Base-by-base conservation (phyloP, 2,888 invertebrate species). In the Apocheima hispidaria region DNA sequence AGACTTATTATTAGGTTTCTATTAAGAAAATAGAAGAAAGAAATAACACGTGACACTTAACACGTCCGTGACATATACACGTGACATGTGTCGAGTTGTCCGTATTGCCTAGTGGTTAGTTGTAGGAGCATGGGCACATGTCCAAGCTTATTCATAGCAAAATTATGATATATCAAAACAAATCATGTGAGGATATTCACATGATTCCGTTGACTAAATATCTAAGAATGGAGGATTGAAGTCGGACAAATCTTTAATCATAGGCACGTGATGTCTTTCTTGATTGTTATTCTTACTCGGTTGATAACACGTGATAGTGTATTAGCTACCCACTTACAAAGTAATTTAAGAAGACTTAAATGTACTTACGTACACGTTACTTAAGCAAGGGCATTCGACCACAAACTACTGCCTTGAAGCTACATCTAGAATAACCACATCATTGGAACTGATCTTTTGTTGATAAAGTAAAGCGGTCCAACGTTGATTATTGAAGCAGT, bases 101-200 rank as follows among this genome's bases (percentile, higher is more conserved):
- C 35, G 36, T 44, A 26, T 49, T n/a, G n/a, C 21, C 23, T 26
- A 36, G 38, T 21, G n/a, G 41, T 62, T 33, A 41, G 60, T 20
- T 50, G 48, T 50, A 41, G 49, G 55, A 58, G 52, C 43, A 36
- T 60, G 65, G 70, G 70, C 70, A 38, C 36, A 18, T 33, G 30
- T 68, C 68, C 70, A 70, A 44, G 26, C 43, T 52, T 62, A 53
- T 46, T 66, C 60, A 58, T 60, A n/a, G 14, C 53, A 4, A 49
- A 54, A 44, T 28, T 36, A 52, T 59, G 26, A 7, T 51, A 18
- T 44, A 48, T 46, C 60, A 56, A 60, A 58, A 65, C 63, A 62
- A 65, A 68, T 64, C 66, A 68, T 70, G 70, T 68, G 70, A 68
- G 63, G 18, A 59, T 38, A 58, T 69, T 63, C 66, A 69, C 63